Evolutionary conservation across 2,888 invertebrate species (phyloP), one percentile per base, ranked within the genome.

Genomic region (Alviniconcha strummeri): DNA sequence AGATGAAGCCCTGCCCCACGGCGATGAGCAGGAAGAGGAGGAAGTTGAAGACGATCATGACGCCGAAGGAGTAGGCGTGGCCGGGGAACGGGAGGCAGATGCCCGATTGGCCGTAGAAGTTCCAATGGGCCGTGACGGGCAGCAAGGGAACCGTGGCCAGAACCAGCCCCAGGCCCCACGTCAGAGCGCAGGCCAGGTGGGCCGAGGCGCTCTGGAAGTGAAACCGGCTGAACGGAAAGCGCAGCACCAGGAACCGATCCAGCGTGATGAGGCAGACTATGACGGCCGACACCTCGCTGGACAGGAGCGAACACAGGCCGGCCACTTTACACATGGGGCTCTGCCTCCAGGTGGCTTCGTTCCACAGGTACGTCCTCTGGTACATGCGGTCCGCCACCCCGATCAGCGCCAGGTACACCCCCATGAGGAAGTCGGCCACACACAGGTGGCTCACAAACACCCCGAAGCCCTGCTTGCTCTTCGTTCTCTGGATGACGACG

Each of bases 61-160:
- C 19, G 6, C 9, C 57, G 57, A 77, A 77, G 19, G 76, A 77
- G 19, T 77, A 77, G 19, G 4, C 9, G 57, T 57, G 76, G 5
- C 76, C 76, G 19, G 76, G 57, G 19, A 77, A 56, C 56, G 76
- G n/a, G 11, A 76, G 52, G 4, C 76, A 76, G 76, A 76, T 56
- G n/a, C 76, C 56, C 19, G 76, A 57, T 57, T 76, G 76, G n/a
- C 76, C 57, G 88, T 9, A 93, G 92, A 17, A 93, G 90, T 57
- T 93, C 92, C 9, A 93, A 85, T 0, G 93, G 91, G 13, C 90
- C 90, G 3, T 88, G 15, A 9, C 88, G 19, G 93, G 93, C 93
- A 0, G 89, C 86, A 57, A 7, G 19, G 76, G 76, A 17, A 76
- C 19, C 5, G 57, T 19, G 57, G 76, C 76, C 76, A 76, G 76